phyloP scores from a whole-genome alignment of 2,888 invertebrate genomes.

The Lomographa bimaculata region DNA sequence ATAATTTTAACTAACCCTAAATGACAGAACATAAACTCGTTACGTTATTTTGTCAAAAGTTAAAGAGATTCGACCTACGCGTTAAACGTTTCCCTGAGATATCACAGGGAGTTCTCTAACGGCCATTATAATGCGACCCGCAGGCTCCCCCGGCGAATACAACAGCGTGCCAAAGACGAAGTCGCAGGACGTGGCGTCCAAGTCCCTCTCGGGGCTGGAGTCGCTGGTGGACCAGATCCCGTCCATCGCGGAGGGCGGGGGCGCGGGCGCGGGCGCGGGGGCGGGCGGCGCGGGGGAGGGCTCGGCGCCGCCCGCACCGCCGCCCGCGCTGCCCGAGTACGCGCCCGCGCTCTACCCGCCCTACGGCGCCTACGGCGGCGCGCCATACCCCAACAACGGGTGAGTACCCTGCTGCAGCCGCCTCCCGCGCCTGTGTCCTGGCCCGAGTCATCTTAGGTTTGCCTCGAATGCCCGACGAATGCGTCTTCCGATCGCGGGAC shows the following conservation, averaged over 20 bases:
- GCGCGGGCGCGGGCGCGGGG: slow-evolving; percentile 30
- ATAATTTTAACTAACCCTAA: too few relatives aligned
- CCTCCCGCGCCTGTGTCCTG: too few relatives aligned
- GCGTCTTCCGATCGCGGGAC: too few relatives aligned
- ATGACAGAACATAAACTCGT: too few relatives aligned
- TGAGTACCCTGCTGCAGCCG: slow-evolving; percentile 38
- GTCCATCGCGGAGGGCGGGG: slow-evolving; percentile 86
- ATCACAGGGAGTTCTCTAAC: too few relatives aligned
- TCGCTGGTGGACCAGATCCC: slow-evolving; percentile 96
- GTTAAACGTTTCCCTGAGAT: too few relatives aligned
- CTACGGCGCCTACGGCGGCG: slow-evolving; percentile 62
- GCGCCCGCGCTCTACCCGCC: slow-evolving; percentile 63
- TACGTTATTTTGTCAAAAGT: too few relatives aligned
- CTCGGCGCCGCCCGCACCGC: slow-evolving; percentile 40
- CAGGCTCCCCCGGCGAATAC: slow-evolving; percentile 70
- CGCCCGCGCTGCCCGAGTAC: slow-evolving; percentile 55
- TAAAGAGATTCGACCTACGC: too few relatives aligned
- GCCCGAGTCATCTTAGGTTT: too few relatives aligned
- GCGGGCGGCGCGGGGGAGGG: slow-evolving; percentile 29
- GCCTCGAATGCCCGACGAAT: too few relatives aligned
- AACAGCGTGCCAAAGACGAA: slow-evolving; percentile 71
- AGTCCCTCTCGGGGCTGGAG: slow-evolving; percentile 93
- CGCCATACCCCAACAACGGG: slow-evolving; percentile 67
- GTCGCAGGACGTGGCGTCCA: slow-evolving; percentile 91
- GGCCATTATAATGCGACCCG: background rate